Conservation (phyloP, 2,797 vertebrate genomes). For the Loriculus beryllinus region DNA sequence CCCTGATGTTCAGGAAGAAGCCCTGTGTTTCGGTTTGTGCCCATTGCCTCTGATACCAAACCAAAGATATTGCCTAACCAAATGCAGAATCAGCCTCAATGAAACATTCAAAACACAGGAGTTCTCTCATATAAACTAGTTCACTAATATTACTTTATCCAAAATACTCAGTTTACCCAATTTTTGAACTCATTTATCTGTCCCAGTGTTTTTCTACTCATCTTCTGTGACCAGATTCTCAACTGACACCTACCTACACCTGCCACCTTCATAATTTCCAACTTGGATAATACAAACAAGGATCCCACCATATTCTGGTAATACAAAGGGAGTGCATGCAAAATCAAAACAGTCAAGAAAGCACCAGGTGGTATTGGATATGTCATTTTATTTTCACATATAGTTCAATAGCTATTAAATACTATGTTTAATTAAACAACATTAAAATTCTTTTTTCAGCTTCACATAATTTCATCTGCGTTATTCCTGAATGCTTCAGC, state of each 20-base stretch:
- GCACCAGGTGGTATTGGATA: background rate
- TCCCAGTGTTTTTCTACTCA: background rate
- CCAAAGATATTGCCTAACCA: background rate
- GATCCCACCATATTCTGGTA: background rate
- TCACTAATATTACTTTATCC: background rate
- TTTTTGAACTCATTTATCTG: background rate
- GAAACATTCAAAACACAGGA: background rate
- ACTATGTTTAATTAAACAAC: background rate
- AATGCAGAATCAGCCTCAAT: background rate
- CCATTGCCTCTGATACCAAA: background rate
- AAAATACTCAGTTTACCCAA: background rate
- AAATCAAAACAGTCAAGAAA: background rate
- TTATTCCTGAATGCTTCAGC: background rate
- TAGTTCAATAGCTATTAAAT: background rate
- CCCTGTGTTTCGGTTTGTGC: background rate
- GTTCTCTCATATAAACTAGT: background rate
- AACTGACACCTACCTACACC: background rate
- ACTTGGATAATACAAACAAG: background rate
- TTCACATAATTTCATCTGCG: background rate
- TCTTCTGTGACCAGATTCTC: background rate
- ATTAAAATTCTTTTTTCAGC: background rate
- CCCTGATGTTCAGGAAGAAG: background rate
- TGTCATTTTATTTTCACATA: background rate
- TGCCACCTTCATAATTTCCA: background rate
- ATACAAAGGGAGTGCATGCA: background rate